Conservation (phyloP, 2,797 vertebrate species). For the Labroides dimidiatus region DNA sequence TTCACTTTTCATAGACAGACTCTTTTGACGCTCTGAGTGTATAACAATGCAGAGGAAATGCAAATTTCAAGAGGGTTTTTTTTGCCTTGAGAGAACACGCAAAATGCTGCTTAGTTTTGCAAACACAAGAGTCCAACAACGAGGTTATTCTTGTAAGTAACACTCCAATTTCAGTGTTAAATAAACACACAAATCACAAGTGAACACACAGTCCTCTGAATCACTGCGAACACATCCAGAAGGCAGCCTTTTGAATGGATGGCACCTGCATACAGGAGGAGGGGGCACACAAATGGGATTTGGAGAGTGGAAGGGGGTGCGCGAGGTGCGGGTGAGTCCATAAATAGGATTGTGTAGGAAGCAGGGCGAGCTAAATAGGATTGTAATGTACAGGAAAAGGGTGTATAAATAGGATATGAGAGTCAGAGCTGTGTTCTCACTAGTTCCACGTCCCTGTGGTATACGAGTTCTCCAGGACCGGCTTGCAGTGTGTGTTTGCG, state of each 20-base stretch:
- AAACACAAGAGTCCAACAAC: slow-evolving; percentile 52
- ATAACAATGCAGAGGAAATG: slow-evolving; percentile 26
- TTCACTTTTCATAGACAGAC: too few species aligned
- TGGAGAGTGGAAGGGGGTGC: slow-evolving; percentile 57
- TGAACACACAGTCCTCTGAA: slow-evolving; percentile 42
- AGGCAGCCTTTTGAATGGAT: slow-evolving; percentile 77
- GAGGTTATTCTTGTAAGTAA: slow-evolving; percentile 58
- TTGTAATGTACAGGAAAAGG: slow-evolving; percentile 82
- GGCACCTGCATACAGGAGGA: slow-evolving; percentile 78
- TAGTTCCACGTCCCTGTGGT: slow-evolving; percentile 73
- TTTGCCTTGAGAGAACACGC: slow-evolving; percentile 25
- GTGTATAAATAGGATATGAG: slow-evolving; percentile 83
- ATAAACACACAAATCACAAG: slow-evolving; percentile 73
- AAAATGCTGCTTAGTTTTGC: slow-evolving; percentile 23
- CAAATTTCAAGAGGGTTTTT: slow-evolving; percentile 8
- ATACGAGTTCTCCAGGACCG: slow-evolving; percentile 64
- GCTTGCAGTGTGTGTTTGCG: slow-evolving; percentile 30
- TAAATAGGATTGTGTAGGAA: slow-evolving; percentile 83
- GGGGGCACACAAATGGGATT: slow-evolving; percentile 81
- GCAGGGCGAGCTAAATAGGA: slow-evolving; percentile 81
- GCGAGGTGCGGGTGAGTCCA: slow-evolving; percentile 66
- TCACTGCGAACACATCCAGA: slow-evolving; percentile 63
- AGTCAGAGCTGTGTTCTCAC: slow-evolving; percentile 79
- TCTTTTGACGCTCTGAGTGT: slow-evolving; percentile 19
- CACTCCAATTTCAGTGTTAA: slow-evolving; percentile 76